Evolutionary conservation across 2,797 vertebrate species (phyloP).

Genomic region (Amblyraja radiata): DNA sequence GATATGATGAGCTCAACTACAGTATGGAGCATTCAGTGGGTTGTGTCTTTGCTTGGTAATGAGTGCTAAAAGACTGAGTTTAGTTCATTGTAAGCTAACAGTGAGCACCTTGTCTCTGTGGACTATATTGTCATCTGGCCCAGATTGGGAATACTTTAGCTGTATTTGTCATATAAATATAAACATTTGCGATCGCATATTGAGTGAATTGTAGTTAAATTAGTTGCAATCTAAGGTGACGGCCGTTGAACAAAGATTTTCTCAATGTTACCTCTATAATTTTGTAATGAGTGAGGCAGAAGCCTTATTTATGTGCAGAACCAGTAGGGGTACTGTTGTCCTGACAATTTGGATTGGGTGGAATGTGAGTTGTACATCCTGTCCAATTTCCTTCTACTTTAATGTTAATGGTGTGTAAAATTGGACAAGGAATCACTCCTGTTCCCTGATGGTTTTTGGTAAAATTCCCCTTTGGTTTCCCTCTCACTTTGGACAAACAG

Average conservation of each 20-base stretch:
- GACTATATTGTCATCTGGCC: no score
- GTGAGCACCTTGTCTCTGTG: neutral
- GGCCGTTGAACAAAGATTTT: neutral
- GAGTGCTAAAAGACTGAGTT: neutral
- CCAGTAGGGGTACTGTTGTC: neutral
- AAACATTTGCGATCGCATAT: neutral
- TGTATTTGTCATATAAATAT: neutral
- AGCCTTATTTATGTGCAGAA: neutral
- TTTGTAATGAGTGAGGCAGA: neutral
- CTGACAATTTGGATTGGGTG: neutral
- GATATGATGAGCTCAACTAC: no score
- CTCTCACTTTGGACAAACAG: neutral
- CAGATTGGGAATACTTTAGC: neutral
- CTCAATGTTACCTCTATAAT: neutral
- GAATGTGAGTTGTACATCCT: neutral
- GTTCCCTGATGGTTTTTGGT: neutral
- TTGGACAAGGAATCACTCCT: neutral
- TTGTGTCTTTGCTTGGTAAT: neutral
- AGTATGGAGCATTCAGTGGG: no score
- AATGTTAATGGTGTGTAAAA: neutral
- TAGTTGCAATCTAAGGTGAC: neutral
- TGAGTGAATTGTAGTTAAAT: neutral
- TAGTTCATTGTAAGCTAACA: neutral
- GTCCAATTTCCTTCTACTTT: neutral
- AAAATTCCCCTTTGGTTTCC: neutral